These are phyloP conservation scores for Myiozetetes cayanensis DNA, from an alignment of 2,113 vertebrate genomes.

Conservation along the genomic window DNA sequence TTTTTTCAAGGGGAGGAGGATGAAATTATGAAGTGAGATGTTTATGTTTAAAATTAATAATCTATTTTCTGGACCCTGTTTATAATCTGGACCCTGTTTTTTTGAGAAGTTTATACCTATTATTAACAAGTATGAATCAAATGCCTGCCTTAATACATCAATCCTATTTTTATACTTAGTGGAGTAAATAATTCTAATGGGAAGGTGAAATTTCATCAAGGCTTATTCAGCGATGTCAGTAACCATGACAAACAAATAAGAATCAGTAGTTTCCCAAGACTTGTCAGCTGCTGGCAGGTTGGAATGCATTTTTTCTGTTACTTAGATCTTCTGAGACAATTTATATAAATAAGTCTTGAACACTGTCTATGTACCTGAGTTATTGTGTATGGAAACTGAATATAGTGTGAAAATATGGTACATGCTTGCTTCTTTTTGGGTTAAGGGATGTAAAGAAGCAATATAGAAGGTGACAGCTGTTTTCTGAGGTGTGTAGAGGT, in stretches of 20 bases:
- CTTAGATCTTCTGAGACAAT: background rate
- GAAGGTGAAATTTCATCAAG: background rate
- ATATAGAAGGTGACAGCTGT: background rate
- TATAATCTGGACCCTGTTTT: no score
- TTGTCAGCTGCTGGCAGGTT: background rate
- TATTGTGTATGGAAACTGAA: background rate
- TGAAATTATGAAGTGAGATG: background rate
- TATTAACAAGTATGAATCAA: background rate
- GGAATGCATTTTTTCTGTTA: background rate
- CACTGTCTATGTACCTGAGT: background rate
- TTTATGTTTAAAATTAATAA: background rate
- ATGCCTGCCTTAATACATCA: background rate
- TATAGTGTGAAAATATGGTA: background rate
- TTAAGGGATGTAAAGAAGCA: background rate
- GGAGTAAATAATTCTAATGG: background rate
- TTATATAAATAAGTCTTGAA: background rate
- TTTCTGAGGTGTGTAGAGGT: background rate
- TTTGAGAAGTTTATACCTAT: background rate
- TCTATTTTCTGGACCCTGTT: background rate
- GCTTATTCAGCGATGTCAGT: background rate
- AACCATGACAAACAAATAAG: background rate
- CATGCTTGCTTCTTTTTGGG: background rate
- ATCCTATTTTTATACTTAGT: background rate
- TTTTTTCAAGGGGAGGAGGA: background rate
- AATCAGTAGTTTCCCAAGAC: background rate